These are phyloP conservation scores for Apamea crenata DNA, from an alignment of 2,888 invertebrate species.

Conservation along the genomic window DNA sequence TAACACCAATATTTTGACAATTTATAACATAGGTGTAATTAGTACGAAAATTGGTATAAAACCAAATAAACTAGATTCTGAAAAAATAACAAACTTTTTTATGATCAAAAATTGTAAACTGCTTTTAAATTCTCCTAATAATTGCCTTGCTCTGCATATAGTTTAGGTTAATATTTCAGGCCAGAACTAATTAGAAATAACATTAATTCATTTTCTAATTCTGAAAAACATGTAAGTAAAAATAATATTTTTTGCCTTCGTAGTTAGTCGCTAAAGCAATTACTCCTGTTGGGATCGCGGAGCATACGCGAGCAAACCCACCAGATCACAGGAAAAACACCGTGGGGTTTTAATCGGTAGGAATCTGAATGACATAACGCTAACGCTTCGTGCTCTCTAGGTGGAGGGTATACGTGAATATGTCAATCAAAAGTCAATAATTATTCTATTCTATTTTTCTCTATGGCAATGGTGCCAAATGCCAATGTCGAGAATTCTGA, in stretches of 20 bases:
- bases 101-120: neutral
- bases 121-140: neutral
- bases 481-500: too few species aligned
- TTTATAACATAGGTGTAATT: neutral
- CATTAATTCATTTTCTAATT: too few species aligned
- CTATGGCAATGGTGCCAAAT: neutral
- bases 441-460: neutral
- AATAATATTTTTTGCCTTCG: neutral
- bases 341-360: conserved; percentile 4
- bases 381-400: neutral
- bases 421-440: neutral
- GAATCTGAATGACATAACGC: neutral
- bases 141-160: neutral
- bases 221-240: neutral
- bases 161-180: neutral
- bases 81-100: neutral
- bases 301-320: neutral
- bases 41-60: neutral
- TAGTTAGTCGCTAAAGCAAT: conserved; percentile 23
- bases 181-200: neutral
- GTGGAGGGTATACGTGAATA: conserved; percentile 4
- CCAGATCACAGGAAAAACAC: neutral
- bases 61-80: too few species aligned
- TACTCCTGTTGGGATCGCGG: neutral
- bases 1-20: too few species aligned